Evolutionary conservation across 2,888 invertebrate genomes (phyloP).

Genomic region (Steinernema scapterisci): DNA sequence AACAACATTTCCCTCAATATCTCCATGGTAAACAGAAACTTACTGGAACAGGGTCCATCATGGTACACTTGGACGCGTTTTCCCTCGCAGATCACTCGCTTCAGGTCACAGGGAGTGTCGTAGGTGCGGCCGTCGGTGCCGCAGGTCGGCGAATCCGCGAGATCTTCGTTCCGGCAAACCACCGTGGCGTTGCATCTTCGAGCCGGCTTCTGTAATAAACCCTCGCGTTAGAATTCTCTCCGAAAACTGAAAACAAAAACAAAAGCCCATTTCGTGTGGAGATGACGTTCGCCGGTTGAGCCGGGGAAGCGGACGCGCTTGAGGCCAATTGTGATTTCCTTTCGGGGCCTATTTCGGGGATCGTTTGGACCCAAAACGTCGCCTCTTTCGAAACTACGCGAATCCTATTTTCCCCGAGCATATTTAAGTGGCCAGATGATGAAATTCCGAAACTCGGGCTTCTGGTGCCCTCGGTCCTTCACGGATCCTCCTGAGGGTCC

Average conservation of each 20-base stretch:
- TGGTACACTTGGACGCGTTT: not conserved
- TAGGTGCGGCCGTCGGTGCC: constrained; percentile 16
- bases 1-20: not conserved
- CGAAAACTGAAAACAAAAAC: not conserved
- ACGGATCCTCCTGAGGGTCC: too few relatives aligned
- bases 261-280: not conserved
- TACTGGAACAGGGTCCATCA: not conserved
- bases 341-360: not conserved
- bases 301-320: not conserved
- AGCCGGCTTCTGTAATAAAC: not conserved
- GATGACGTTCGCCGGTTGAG: not conserved
- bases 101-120: not conserved
- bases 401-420: not conserved
- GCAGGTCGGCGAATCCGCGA: not conserved
- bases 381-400: not conserved
- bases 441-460: constrained; percentile 30
- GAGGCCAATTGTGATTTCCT: not conserved
- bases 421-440: constrained; percentile 24
- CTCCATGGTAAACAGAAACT: not conserved
- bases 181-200: not conserved
- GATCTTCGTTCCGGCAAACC: not conserved
- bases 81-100: not conserved
- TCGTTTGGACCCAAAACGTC: not conserved
- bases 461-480: too few relatives aligned
- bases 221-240: not conserved